Conservation (phyloP, 2,888 invertebrate species). For the Blastobasis adustella region DNA sequence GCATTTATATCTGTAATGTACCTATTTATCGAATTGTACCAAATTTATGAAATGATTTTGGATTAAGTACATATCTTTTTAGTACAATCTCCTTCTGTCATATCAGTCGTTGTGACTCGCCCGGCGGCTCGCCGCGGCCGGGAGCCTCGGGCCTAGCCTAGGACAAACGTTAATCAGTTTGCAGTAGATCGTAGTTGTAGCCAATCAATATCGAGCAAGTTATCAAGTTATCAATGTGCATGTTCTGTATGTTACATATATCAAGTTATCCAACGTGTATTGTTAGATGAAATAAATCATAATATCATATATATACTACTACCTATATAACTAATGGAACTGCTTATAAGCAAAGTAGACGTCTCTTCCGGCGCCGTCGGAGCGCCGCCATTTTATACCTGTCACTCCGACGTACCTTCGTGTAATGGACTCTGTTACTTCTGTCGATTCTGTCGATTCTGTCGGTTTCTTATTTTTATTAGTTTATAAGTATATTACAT, state of each 20-base stretch:
- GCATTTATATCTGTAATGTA: slow-evolving; percentile 59
- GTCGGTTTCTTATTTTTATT: not conserved
- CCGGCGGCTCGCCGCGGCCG: slow-evolving; percentile 28
- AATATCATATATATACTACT: slow-evolving; percentile 21
- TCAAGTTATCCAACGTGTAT: slow-evolving; percentile 65
- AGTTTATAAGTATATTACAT: not conserved
- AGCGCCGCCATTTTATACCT: slow-evolving; percentile 7
- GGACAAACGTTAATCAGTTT: slow-evolving; percentile 41
- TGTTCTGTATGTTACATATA: slow-evolving; percentile 57
- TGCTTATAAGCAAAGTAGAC: slow-evolving; percentile 53
- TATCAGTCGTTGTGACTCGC: slow-evolving; percentile 71
- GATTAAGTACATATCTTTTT: slow-evolving; percentile 68
- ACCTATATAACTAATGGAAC: slow-evolving; percentile 29
- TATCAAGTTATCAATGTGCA: slow-evolving; percentile 60
- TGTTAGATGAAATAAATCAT: slow-evolving; percentile 49
- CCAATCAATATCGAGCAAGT: slow-evolving; percentile 54
- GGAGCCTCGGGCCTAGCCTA: slow-evolving; percentile 47
- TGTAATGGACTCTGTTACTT: not conserved
- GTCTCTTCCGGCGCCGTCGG: slow-evolving; percentile 34
- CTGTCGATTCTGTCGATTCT: not conserved
- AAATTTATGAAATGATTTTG: slow-evolving; percentile 39
- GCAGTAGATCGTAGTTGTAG: slow-evolving; percentile 60
- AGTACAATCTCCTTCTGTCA: slow-evolving; percentile 70
- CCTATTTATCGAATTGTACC: slow-evolving; percentile 46
- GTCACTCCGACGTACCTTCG: not conserved